Base-by-base conservation (phyloP, 2,113 vertebrate species). In the Argyrosomus japonicus region DNA sequence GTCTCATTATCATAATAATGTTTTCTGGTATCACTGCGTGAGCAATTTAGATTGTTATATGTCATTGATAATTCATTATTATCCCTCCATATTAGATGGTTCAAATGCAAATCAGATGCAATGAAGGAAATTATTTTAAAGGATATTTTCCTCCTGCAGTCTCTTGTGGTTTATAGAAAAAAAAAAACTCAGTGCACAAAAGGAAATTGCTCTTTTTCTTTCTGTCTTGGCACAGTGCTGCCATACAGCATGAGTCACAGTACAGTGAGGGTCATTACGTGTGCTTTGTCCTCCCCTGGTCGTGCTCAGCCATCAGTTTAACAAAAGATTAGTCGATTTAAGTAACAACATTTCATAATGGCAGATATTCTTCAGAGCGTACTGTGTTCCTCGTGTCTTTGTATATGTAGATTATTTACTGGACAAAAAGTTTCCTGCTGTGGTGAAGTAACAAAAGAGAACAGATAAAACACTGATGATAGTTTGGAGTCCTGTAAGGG, bases 91-190 rank as follows among this genome's bases (percentile, higher is more conserved):
- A 83, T 92, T 90, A 89, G 85, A 87, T 79, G 56, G 74, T 87
- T 93, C 79, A 84, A 87, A 94, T 94, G 93, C 85, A 94, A 94
- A 94, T 93, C 27, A 88, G 89, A 93, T 88, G 77, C 88, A 80
- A 74, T 64, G 70, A 75, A 73, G 79, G 81, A 86, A 89, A 68
- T 47, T 72, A 85, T 82, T 83, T 90, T 83, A 84, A 80, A 86
- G 61, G 25, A 83, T 74, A 73, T 88, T 84, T 84, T 83, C 78
- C 87, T 71, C 72, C 57, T 64, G 48, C 56, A n/a, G 62, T 89
- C 68, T 79, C 62, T 14, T 17, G 85, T 70, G 48, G 68, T 40
- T 40, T 40, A 40, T 60, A 51, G 56, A 70, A 76, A 82, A 63
- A 48, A 48, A 53, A 54, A 79, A 64, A 67, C 23, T 9, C 73